phyloP scores from a whole-genome alignment of 2,888 invertebrate genomes.

The Frankliniella fusca region DNA sequence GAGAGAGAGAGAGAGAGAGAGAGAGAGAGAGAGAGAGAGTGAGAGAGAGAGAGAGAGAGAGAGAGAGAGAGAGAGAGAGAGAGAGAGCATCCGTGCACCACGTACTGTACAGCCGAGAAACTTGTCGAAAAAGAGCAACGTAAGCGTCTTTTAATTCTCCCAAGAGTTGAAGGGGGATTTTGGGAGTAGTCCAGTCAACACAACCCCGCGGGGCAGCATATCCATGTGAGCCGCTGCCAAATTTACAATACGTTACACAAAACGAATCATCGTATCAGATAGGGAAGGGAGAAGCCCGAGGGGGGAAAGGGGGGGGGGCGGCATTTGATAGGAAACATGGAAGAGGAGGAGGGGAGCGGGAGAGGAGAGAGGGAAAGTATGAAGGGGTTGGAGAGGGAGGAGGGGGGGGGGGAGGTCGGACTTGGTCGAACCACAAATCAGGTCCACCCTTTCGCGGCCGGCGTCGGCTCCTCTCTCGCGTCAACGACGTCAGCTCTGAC shows the following conservation, averaged over 20 bases:
- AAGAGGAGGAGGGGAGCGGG: neutral
- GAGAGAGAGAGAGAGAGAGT: neutral
- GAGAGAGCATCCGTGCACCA: no score
- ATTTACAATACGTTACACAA: conserved; percentile 26
- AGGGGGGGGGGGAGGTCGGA: neutral
- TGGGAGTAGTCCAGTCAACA: neutral
- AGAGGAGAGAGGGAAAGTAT: neutral
- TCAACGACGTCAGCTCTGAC: conserved; percentile 16
- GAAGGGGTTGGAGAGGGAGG: neutral
- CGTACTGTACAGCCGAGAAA: neutral
- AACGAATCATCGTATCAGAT: conserved; percentile 6
- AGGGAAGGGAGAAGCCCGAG: neutral
- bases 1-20: neutral
- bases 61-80: no score
- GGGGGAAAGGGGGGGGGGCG: neutral
- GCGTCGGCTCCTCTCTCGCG: conserved; percentile 8
- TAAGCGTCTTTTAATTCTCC: conserved; percentile 22
- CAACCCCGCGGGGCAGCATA: neutral
- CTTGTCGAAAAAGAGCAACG: neutral
- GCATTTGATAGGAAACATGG: neutral
- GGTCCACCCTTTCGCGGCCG: neutral
- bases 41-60: neutral
- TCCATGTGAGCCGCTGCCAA: neutral
- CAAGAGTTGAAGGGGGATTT: neutral
- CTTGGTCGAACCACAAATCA: conserved; percentile 16